Evolutionary conservation across 2,888 invertebrate species (phyloP).

Genomic region (Harpalus rubripes): DNA sequence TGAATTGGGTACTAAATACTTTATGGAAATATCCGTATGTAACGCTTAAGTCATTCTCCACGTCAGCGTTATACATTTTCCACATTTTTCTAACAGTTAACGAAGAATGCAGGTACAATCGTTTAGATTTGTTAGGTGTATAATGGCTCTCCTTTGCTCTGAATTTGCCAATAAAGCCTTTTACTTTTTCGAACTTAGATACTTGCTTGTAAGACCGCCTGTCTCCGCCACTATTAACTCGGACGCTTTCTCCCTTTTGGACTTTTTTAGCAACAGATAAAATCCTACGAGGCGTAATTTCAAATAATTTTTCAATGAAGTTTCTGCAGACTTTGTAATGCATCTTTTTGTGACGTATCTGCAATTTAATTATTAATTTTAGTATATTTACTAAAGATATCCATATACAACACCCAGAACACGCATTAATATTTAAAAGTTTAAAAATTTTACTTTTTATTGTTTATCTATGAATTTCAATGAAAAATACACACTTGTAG

Average conservation of each 20-base stretch:
- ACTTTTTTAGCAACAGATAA: slow-evolving; percentile 8
- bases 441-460: no score
- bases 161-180: slow-evolving; percentile 56
- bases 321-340: background rate
- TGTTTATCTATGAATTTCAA: no score
- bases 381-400: no score
- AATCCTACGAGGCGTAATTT: background rate
- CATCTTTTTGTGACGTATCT: background rate
- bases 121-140: slow-evolving; percentile 41
- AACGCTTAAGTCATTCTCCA: slow-evolving; percentile 41
- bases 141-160: slow-evolving; percentile 60
- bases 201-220: background rate
- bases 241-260: background rate
- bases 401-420: no score
- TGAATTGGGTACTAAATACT: slow-evolving; percentile 60
- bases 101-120: slow-evolving; percentile 49
- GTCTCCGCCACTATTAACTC: slow-evolving; percentile 19
- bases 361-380: background rate
- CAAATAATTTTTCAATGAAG: background rate
- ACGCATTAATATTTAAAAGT: no score
- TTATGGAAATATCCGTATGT: slow-evolving; percentile 65
- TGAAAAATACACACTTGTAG: no score
- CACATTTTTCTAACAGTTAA: slow-evolving; percentile 50
- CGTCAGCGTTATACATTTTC: slow-evolving; percentile 63
- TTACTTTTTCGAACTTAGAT: slow-evolving; percentile 43